Conservation (phyloP, 2,113 vertebrate genomes). For the Cephalophus harveyi region DNA sequence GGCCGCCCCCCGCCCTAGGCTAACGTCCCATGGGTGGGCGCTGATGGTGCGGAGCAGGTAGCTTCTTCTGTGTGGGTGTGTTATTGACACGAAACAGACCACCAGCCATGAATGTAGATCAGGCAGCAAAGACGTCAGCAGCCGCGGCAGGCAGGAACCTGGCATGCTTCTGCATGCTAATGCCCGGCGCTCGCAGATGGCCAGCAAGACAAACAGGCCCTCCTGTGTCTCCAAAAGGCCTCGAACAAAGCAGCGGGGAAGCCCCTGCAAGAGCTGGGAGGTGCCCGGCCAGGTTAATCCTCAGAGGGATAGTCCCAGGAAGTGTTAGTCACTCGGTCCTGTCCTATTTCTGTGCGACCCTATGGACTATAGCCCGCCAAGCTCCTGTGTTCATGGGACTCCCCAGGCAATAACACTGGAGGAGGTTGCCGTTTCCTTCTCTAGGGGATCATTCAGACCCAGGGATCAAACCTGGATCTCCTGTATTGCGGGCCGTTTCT, state of each 20-base stretch:
- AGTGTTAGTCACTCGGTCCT: not conserved
- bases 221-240: not conserved
- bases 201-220: not conserved
- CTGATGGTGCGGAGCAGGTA: not conserved
- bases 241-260: fast-evolving
- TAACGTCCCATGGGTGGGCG: fast-evolving
- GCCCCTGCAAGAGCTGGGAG: not conserved
- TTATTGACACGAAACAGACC: not conserved
- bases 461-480: not conserved
- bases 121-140: not conserved
- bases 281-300: too few relatives aligned
- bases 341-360: not conserved
- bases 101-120: not conserved
- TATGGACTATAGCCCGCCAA: not conserved
- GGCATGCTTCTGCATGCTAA: fast-evolving
- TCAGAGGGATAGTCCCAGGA: not conserved
- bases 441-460: not conserved
- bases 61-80: not conserved
- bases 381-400: not conserved
- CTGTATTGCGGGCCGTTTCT: not conserved
- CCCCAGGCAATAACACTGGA: not conserved
- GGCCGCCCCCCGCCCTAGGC: not conserved
- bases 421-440: not conserved
- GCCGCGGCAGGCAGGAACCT: not conserved
- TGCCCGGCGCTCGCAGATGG: not conserved